Percentiles rank a stretch among this genome's conserved stretches.
These are phyloP conservation scores for Progne subis DNA, from an alignment of 2,113 vertebrate species.

Conservation along the genomic window DNA sequence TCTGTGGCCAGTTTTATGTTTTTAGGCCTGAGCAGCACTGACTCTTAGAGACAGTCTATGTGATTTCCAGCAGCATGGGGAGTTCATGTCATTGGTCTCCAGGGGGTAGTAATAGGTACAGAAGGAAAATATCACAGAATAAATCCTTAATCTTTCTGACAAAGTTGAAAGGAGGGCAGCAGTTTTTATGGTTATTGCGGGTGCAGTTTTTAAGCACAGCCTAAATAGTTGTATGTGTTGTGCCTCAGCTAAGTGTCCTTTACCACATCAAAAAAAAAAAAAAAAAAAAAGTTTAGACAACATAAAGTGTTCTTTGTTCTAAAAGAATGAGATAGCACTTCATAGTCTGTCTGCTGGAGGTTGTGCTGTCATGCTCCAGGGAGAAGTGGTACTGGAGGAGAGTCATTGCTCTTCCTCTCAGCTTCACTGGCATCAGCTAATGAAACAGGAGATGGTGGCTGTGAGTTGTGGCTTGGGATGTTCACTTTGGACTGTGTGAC, in stretches of 20 bases:
- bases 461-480: background rate
- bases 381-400: background rate
- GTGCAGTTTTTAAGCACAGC: background rate
- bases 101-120: background rate
- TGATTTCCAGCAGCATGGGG: background rate
- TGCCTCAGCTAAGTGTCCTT: background rate
- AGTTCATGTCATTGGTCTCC: background rate
- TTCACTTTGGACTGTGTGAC: background rate
- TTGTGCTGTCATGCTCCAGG: background rate
- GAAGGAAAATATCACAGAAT: background rate
- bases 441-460: background rate
- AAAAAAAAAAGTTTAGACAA: background rate
- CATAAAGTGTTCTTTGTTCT: background rate
- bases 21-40: background rate
- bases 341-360: background rate
- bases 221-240: background rate
- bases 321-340: background rate
- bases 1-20: background rate
- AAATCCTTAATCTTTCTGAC: background rate
- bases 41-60: background rate
- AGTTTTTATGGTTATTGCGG: background rate
- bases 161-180: background rate
- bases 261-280: background rate
- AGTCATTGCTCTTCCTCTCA: background rate
- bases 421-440: background rate